phyloP scores from a whole-genome alignment of 2,888 invertebrate species.

The Andrena hattorfiana region DNA sequence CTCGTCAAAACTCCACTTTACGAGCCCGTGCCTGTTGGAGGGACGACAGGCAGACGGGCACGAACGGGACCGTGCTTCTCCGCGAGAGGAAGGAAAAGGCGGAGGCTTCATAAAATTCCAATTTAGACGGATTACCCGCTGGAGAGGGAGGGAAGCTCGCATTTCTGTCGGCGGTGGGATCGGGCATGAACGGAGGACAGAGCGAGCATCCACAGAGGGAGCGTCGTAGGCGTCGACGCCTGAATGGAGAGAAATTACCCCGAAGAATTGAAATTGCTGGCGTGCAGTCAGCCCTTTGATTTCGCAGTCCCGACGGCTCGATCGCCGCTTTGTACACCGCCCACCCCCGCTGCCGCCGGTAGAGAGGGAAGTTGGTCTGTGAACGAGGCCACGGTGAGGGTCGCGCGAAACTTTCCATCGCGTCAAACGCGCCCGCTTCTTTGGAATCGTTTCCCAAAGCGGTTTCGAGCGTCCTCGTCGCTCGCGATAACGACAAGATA shows the following conservation, averaged over 20 bases:
- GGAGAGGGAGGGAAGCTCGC: conserved; percentile 9
- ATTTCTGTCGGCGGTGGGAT: conserved; percentile 3
- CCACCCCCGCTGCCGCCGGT: conserved; percentile 19
- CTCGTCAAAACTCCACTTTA: background rate
- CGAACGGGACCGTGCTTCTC: conserved; percentile 4
- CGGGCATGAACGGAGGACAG: conserved; percentile 31
- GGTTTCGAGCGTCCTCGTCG: conserved; percentile 45
- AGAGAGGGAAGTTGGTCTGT: conserved; percentile 2
- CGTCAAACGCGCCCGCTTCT: conserved; percentile 63
- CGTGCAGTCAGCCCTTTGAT: conserved; percentile 61
- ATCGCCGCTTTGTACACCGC: conserved; percentile 43
- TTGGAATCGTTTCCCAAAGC: conserved; percentile 63
- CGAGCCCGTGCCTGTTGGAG: no score
- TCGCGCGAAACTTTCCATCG: conserved; percentile 56
- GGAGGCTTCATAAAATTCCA: conserved; percentile 69
- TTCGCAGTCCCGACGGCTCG: conserved; percentile 48
- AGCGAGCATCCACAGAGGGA: background rate
- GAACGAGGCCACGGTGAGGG: conserved; percentile 6
- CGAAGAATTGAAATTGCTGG: conserved; percentile 68
- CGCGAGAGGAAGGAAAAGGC: conserved; percentile 20
- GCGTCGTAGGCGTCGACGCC: conserved; percentile 39
- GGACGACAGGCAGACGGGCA: background rate
- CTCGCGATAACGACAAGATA: background rate
- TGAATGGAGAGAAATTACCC: conserved; percentile 70
- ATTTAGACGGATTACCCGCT: conserved; percentile 47